These are phyloP conservation scores for Hydractinia echinata DNA, from an alignment of 30 jellyfish, hydroid and myxozoan species.

Conservation along the genomic window DNA sequence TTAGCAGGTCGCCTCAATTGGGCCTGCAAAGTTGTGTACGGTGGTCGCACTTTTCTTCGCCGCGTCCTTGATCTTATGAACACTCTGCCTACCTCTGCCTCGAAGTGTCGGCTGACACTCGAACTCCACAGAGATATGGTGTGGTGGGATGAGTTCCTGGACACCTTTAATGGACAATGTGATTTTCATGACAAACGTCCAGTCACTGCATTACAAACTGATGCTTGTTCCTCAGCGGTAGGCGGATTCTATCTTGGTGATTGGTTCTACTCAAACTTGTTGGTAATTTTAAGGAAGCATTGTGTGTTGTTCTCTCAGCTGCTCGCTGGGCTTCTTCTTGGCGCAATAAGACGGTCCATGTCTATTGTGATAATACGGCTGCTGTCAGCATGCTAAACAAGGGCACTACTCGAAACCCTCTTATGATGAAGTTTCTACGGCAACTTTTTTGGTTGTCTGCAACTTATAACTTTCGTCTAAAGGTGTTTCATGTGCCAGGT, in stretches of 20 bases:
- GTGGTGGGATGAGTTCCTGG: not conserved
- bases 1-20: constrained; percentile 3
- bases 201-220: constrained; percentile 1
- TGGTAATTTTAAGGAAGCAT: constrained; percentile 12
- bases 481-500: constrained; percentile 7
- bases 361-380: constrained; percentile 22
- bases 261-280: not conserved
- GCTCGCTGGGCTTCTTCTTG: constrained; percentile 29
- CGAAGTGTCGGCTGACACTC: constrained; percentile 2
- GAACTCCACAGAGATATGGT: not conserved
- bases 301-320: constrained; percentile 13
- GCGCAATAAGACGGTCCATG: constrained; percentile 4
- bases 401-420: constrained; percentile 10
- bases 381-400: constrained; percentile 26
- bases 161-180: not conserved
- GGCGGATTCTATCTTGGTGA: constrained; percentile 1
- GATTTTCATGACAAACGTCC: not conserved
- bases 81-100: not conserved
- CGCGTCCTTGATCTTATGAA: not conserved
- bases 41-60: not conserved
- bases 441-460: constrained; percentile 25
- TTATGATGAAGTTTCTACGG: constrained; percentile 17
- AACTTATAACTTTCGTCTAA: constrained; percentile 18
- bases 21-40: constrained; percentile 3
- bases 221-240: not conserved